These are phyloP conservation scores for Salvator merianae DNA, from an alignment of 2,113 vertebrate species.

Conservation along the genomic window DNA sequence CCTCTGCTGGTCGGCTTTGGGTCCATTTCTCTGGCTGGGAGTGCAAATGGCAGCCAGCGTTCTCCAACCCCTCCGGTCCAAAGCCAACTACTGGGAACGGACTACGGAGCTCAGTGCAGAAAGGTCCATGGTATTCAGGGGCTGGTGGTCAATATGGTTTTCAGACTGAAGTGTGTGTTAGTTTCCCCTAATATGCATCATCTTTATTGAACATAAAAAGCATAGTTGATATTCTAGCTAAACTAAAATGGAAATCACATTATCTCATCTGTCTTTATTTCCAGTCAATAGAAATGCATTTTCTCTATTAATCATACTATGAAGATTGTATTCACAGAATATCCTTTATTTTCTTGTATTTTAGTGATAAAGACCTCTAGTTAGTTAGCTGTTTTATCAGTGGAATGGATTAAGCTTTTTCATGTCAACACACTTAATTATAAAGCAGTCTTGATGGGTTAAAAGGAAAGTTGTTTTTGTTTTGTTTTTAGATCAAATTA, in stretches of 20 bases:
- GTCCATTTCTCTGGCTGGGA: too few relatives aligned
- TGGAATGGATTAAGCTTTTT: conserved; percentile 61
- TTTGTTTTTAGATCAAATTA: conserved; percentile 37
- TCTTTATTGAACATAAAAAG: not conserved
- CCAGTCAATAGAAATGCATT: conserved; percentile 26
- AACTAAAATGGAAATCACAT: conserved; percentile 33
- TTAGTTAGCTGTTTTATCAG: conserved; percentile 38
- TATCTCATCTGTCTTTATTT: conserved; percentile 31
- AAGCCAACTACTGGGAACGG: too few relatives aligned
- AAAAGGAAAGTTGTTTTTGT: conserved; percentile 39
- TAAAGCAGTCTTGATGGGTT: conserved; percentile 59
- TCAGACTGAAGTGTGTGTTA: too few relatives aligned
- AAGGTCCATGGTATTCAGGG: too few relatives aligned
- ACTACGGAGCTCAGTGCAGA: too few relatives aligned
- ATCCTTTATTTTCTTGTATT: conserved; percentile 24
- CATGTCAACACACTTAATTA: conserved; percentile 71
- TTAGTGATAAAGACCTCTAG: conserved; percentile 44
- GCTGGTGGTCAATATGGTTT: too few relatives aligned
- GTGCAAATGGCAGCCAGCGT: too few relatives aligned
- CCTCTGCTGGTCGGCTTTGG: too few relatives aligned
- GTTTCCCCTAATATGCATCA: not conserved
- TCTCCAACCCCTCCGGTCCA: too few relatives aligned
- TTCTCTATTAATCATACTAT: conserved; percentile 42
- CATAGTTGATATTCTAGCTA: not conserved
- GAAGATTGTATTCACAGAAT: conserved; percentile 36